These are phyloP conservation scores for Otis tarda DNA, from an alignment of 2,113 vertebrate genomes.

Conservation along the genomic window DNA sequence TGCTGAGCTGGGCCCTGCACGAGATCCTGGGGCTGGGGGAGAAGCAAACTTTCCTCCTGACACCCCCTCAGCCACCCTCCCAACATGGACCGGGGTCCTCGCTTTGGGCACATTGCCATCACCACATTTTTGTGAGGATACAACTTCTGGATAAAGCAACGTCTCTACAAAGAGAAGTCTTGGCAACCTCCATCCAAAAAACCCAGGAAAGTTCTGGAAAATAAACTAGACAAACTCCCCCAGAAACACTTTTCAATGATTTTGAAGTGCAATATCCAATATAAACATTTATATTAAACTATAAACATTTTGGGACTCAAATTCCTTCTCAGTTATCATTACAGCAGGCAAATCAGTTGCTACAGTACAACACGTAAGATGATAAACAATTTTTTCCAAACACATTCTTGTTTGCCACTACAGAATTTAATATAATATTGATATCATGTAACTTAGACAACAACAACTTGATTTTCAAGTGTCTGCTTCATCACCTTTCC, in stretches of 20 bases:
- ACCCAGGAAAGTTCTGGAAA: background rate
- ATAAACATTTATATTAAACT: background rate
- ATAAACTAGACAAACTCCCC: background rate
- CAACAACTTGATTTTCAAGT: background rate
- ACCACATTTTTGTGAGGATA: background rate
- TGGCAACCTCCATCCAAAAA: background rate
- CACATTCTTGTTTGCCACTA: background rate
- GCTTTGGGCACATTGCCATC: background rate
- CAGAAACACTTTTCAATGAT: background rate
- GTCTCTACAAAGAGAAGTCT: background rate
- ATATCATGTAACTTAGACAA: background rate
- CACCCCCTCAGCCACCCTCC: fast-evolving
- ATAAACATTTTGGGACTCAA: background rate
- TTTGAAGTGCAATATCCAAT: background rate
- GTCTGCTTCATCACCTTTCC: background rate
- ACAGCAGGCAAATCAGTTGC: background rate
- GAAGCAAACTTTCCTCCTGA: background rate
- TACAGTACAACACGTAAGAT: background rate
- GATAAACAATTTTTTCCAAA: background rate
- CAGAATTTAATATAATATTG: background rate
- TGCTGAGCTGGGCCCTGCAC: background rate
- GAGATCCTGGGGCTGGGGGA: background rate
- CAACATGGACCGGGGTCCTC: fast-evolving
- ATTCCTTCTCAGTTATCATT: background rate
- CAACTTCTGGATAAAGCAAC: background rate